A percentile compares a stretch with the other conserved stretches of the same genome.
These are phyloP conservation scores for Spilarctia lutea DNA, from an alignment of 2,888 invertebrate species.

Conservation along the genomic window DNA sequence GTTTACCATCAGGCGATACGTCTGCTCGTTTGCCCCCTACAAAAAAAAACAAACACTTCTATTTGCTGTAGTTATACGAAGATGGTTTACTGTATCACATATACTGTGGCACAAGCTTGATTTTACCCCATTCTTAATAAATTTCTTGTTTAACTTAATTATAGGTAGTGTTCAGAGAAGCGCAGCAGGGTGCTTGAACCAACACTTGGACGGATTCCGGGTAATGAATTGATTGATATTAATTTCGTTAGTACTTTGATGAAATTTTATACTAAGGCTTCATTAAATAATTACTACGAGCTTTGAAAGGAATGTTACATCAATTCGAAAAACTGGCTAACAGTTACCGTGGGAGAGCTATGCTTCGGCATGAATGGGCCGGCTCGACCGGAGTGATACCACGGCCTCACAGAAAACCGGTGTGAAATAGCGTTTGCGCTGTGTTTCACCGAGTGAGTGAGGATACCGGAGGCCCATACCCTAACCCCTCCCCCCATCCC, in stretches of 20 bases:
- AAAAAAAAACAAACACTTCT: too few species aligned
- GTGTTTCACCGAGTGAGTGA: too few species aligned
- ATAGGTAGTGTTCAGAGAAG: constrained; percentile 1
- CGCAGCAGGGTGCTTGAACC: constrained; percentile 4
- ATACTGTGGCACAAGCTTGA: neutral
- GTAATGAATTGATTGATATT: constrained; percentile 8
- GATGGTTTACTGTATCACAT: neutral
- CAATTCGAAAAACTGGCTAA: neutral
- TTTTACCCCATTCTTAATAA: constrained; percentile 1
- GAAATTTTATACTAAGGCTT: constrained; percentile 4
- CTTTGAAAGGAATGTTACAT: neutral
- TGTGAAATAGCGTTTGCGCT: too few species aligned
- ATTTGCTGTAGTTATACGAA: neutral
- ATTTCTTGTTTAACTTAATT: constrained; percentile 9
- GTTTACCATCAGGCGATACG: too few species aligned
- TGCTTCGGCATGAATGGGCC: too few species aligned
- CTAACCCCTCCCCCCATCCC: too few species aligned
- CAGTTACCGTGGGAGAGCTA: too few species aligned
- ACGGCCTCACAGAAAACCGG: too few species aligned
- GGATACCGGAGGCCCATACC: too few species aligned
- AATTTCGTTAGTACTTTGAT: neutral
- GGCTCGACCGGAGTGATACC: too few species aligned
- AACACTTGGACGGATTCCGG: constrained; percentile 1
- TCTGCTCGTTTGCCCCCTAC: too few species aligned
- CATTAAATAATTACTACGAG: neutral